phyloP scores from a whole-genome alignment of 2,888 invertebrate genomes.

The Caenorhabditis sp. region DNA sequence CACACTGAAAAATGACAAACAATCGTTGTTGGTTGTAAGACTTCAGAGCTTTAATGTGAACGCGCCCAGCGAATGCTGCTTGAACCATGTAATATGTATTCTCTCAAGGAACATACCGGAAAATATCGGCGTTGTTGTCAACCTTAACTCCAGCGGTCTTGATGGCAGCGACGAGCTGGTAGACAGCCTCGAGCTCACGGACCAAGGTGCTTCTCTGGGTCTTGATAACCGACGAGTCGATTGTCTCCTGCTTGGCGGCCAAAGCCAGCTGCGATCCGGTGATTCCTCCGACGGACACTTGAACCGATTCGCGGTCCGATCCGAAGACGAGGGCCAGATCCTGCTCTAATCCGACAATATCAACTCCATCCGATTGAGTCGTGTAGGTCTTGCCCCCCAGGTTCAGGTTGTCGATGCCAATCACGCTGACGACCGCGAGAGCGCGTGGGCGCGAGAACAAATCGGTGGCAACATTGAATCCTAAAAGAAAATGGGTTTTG shows the following conservation, averaged over 20 bases:
- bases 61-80: too few relatives aligned
- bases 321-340: constrained; percentile 60
- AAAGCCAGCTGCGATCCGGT: constrained; percentile 61
- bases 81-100: too few relatives aligned
- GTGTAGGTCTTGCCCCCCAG: constrained; percentile 49
- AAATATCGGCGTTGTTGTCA: constrained; percentile 61
- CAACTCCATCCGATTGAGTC: constrained; percentile 45
- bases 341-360: constrained; percentile 54
- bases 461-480: constrained; percentile 54
- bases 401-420: constrained; percentile 48
- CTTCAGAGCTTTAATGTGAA: too few relatives aligned
- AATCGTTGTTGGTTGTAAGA: too few relatives aligned
- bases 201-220: constrained; percentile 53
- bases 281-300: constrained; percentile 54
- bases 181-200: constrained; percentile 60
- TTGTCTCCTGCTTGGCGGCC: constrained; percentile 44
- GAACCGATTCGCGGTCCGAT: constrained; percentile 59
- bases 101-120: too few relatives aligned
- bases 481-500: constrained; percentile 8
- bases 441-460: constrained; percentile 64
- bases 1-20: constrained; percentile 27
- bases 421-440: constrained; percentile 56
- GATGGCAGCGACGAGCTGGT: constrained; percentile 59
- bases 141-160: constrained; percentile 53
- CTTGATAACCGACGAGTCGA: constrained; percentile 54